Conservation (phyloP, 2,888 invertebrate genomes). For the Platycnemis pennipes region DNA sequence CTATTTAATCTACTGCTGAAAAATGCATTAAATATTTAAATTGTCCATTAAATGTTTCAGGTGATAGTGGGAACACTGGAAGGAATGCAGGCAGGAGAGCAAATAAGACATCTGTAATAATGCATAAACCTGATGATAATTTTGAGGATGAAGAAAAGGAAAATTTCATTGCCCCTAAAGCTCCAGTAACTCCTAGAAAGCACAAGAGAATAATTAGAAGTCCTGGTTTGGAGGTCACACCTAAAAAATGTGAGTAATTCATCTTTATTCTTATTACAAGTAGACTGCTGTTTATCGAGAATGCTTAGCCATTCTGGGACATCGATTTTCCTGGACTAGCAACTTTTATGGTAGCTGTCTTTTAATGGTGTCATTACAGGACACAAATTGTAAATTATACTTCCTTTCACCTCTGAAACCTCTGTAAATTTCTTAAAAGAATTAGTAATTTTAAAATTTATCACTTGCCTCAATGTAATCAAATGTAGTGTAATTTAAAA, state of each 20-base stretch:
- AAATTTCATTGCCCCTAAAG: constrained; percentile 46
- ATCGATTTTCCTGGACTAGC: too few relatives aligned
- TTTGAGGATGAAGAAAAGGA: constrained; percentile 40
- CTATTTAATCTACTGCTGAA: too few relatives aligned
- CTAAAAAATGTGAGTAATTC: constrained; percentile 48
- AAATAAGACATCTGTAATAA: not conserved
- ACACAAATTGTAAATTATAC: too few relatives aligned
- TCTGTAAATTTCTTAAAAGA: too few relatives aligned
- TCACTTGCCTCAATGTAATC: too few relatives aligned
- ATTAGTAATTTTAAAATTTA: too few relatives aligned
- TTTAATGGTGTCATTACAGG: too few relatives aligned
- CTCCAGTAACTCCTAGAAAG: constrained; percentile 44
- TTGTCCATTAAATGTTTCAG: not conserved
- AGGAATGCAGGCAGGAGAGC: not conserved
- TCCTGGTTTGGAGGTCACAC: constrained; percentile 44
- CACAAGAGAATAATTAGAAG: constrained; percentile 49
- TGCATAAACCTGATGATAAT: constrained; percentile 38
- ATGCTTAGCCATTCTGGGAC: too few relatives aligned
- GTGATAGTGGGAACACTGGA: not conserved
- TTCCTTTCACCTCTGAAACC: too few relatives aligned
- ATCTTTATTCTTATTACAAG: not conserved
- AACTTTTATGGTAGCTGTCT: too few relatives aligned
- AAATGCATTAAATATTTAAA: not conserved
- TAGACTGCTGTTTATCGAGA: too few relatives aligned
- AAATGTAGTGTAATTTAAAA: too few relatives aligned